phyloP scores from a whole-genome alignment of 2,113 vertebrate species.

The Spea bombifrons region DNA sequence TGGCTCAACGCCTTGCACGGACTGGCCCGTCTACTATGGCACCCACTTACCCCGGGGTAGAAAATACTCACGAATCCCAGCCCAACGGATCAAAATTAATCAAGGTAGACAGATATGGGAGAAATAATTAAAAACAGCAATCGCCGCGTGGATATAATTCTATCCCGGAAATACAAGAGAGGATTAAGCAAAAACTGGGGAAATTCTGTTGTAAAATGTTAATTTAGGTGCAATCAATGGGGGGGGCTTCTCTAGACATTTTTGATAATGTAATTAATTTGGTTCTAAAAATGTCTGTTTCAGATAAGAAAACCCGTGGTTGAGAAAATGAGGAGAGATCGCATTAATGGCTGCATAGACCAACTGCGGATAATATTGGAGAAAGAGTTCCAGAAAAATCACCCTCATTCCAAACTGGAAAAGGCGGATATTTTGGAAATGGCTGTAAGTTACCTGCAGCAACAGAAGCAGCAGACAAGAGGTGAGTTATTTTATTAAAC shows the following conservation, averaged over 20 bases:
- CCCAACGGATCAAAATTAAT: neutral
- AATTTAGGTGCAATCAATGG: too few species aligned
- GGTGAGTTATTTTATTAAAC: neutral
- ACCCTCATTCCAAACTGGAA: slow-evolving; percentile 62
- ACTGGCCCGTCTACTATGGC: neutral
- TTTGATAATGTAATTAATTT: too few species aligned
- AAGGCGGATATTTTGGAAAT: slow-evolving; percentile 67
- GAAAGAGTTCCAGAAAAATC: slow-evolving; percentile 60
- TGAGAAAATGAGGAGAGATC: slow-evolving; percentile 70
- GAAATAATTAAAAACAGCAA: too few species aligned
- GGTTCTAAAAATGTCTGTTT: neutral
- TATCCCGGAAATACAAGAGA: too few species aligned
- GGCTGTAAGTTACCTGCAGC: slow-evolving; percentile 62
- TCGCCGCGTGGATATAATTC: too few species aligned
- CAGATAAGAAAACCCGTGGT: slow-evolving; percentile 57
- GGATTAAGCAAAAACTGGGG: too few species aligned
- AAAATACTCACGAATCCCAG: neutral
- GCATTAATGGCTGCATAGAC: slow-evolving; percentile 70
- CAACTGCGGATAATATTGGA: slow-evolving; percentile 65
- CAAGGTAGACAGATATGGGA: slow-evolving; percentile 10
- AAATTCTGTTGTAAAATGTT: too few species aligned
- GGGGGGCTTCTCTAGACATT: too few species aligned
- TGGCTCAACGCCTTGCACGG: too few species aligned
- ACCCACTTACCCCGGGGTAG: neutral
- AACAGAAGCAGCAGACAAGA: slow-evolving; percentile 46